phyloP scores from a whole-genome alignment of 2,113 vertebrate species.

The Clarias magur region DNA sequence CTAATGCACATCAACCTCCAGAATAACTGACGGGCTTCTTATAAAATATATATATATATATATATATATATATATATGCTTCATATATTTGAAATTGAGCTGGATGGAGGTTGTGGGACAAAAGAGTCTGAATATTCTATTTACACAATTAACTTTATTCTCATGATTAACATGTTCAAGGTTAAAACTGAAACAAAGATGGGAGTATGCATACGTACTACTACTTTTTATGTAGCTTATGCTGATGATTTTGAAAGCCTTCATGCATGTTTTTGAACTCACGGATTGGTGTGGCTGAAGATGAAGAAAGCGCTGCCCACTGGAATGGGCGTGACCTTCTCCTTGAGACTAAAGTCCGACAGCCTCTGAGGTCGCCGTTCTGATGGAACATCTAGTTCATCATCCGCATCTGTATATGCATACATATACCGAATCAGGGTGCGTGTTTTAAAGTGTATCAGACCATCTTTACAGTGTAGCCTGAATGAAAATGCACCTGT shows the following conservation, averaged over 20 bases:
- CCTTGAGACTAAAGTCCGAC: slow-evolving; percentile 92
- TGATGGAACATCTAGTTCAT: slow-evolving; percentile 82
- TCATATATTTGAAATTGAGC: not conserved
- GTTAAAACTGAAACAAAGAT: not conserved
- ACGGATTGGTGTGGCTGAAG: slow-evolving; percentile 97
- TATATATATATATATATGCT: not conserved
- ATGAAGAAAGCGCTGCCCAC: slow-evolving; percentile 97
- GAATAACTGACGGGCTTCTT: not conserved
- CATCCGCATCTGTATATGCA: slow-evolving; percentile 66
- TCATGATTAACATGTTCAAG: not conserved
- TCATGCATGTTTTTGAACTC: slow-evolving; percentile 55
- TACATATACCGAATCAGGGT: not conserved
- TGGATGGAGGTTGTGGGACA: not conserved
- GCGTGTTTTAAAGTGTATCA: not conserved
- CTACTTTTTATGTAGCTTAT: not conserved
- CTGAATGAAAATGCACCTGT: slow-evolving; percentile 24
- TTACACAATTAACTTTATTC: not conserved
- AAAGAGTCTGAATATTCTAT: not conserved
- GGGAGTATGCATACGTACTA: not conserved
- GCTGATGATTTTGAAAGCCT: not conserved
- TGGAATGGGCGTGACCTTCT: slow-evolving; percentile 91
- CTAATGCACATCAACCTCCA: not conserved
- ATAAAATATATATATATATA: not conserved
- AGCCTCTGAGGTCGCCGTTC: slow-evolving; percentile 86
- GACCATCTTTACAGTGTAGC: not conserved